Evolutionary conservation across 1,140 invertebrate species (phyloP).

Genomic region (Ylistrum balloti): DNA sequence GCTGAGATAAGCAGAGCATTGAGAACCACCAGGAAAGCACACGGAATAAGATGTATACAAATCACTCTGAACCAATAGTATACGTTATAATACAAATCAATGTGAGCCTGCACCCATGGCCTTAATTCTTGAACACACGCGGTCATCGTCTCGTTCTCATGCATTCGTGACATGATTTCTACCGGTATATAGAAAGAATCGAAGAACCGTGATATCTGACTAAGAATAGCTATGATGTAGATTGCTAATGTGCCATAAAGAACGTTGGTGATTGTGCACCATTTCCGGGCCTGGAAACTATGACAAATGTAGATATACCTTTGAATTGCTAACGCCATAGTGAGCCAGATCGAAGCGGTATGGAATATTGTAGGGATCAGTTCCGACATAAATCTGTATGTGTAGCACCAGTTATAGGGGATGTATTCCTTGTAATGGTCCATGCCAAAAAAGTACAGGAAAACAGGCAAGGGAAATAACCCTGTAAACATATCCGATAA

Average conservation of each 20-base stretch:
- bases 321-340: slow-evolving; percentile 92
- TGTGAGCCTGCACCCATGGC: slow-evolving; percentile 83
- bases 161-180: slow-evolving; percentile 86
- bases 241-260: slow-evolving; percentile 90
- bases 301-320: slow-evolving; percentile 95
- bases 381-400: slow-evolving; percentile 85
- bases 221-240: slow-evolving; percentile 88
- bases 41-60: slow-evolving; percentile 95
- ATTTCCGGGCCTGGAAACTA: slow-evolving; percentile 90
- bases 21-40: slow-evolving; percentile 92
- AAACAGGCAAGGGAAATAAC: slow-evolving; percentile 92
- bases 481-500: slow-evolving; percentile 96
- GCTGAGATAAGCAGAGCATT: slow-evolving; percentile 94
- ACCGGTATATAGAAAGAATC: slow-evolving; percentile 85
- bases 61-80: slow-evolving; percentile 94
- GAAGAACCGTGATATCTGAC: slow-evolving; percentile 91
- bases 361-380: slow-evolving; percentile 92
- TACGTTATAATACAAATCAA: slow-evolving; percentile 89
- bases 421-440: slow-evolving; percentile 88
- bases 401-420: slow-evolving; percentile 86
- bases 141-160: slow-evolving; percentile 80
- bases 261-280: slow-evolving; percentile 93
- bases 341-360: slow-evolving; percentile 95
- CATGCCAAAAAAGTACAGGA: slow-evolving; percentile 95
- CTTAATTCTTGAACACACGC: slow-evolving; percentile 66